Evolutionary conservation across 53 echinoderm and acorn worm genomes (phyloP).

Genomic region (Astropecten irregularis): DNA sequence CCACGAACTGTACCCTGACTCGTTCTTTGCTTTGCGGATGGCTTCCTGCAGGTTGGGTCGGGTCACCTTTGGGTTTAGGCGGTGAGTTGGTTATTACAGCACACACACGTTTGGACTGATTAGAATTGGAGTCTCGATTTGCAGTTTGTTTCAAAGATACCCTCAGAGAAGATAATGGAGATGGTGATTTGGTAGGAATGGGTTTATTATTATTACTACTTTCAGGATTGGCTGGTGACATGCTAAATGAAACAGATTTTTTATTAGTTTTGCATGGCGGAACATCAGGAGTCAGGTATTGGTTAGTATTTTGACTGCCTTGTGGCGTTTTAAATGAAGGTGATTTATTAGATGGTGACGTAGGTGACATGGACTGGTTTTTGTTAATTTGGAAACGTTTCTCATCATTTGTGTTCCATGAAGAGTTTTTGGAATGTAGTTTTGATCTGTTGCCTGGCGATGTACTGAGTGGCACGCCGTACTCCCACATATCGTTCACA

Average conservation of each 20-base stretch:
- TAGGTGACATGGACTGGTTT: no score
- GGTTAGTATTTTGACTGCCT: background rate
- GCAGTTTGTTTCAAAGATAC: background rate
- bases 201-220: background rate
- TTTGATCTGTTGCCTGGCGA: background rate
- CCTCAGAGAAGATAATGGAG: background rate
- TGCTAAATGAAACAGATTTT: conserved; percentile 41
- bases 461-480: background rate
- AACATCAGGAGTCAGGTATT: background rate
- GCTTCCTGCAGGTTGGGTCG: conserved; percentile 26
- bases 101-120: conserved; percentile 16
- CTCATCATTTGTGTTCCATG: background rate
- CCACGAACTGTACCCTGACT: conserved; percentile 62
- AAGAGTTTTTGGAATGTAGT: background rate
- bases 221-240: background rate
- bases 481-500: conserved; percentile 12
- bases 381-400: no score
- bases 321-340: background rate
- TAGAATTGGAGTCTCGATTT: background rate
- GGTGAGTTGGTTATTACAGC: conserved; percentile 31
- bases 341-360: background rate
- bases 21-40: conserved; percentile 25
- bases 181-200: background rate
- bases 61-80: conserved; percentile 46
- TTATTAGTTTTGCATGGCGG: background rate